phyloP scores from a whole-genome alignment of 2,797 vertebrate genomes.

The Dendrocincla tyrannina region DNA sequence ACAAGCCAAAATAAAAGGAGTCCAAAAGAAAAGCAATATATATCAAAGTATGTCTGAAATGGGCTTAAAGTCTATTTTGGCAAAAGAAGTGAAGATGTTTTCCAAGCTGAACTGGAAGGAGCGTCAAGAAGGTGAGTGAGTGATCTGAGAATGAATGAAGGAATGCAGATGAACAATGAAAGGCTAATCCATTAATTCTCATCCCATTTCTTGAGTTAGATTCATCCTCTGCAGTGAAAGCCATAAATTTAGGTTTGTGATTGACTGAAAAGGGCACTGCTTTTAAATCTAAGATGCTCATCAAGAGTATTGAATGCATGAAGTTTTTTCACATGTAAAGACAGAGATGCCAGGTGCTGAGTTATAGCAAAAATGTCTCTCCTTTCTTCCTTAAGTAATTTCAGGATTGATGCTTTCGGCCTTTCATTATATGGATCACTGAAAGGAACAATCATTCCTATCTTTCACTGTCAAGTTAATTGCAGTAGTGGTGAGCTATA shows the following conservation, averaged over 20 bases:
- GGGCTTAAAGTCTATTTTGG: background rate
- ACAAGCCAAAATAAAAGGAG: slow-evolving; percentile 2
- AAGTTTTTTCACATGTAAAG: background rate
- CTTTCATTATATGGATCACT: background rate
- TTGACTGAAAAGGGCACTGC: slow-evolving; percentile 6
- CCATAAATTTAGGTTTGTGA: slow-evolving; percentile 10
- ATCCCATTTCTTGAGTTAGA: background rate
- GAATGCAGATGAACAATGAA: background rate
- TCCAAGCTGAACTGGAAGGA: background rate
- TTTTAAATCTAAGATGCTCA: slow-evolving; percentile 17
- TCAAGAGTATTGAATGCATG: background rate
- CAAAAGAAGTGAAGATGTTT: slow-evolving; percentile 20
- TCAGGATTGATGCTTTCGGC: background rate
- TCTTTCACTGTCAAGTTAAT: background rate
- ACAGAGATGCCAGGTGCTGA: background rate
- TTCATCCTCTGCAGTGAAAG: background rate
- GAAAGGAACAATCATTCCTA: background rate
- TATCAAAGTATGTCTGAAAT: background rate
- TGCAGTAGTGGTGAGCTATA: background rate
- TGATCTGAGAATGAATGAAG: background rate
- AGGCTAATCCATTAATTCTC: slow-evolving; percentile 28
- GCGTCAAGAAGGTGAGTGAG: background rate
- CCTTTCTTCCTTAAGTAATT: background rate
- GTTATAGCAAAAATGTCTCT: background rate
- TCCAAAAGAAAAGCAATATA: slow-evolving; percentile 4